Conservation (phyloP, 64 coral and sea anemone species). For the Montipora foliosa region DNA sequence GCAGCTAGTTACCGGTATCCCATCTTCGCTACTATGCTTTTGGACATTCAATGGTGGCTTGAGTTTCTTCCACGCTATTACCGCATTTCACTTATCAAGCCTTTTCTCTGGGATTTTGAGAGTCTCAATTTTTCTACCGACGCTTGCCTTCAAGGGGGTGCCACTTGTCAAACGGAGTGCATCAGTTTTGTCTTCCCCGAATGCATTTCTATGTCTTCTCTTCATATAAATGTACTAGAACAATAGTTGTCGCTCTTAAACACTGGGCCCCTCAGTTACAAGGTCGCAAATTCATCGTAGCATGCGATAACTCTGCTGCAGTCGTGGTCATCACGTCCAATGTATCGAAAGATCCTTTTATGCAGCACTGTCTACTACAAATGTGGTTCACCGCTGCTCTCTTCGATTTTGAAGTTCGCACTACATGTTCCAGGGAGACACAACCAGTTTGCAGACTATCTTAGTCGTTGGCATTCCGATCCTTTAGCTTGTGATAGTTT, state of each 20-base stretch:
- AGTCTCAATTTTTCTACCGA: background rate
- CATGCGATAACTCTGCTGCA: background rate
- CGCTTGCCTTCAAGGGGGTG: background rate
- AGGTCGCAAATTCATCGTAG: too few species aligned
- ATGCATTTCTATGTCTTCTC: background rate
- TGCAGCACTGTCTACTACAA: slow-evolving; percentile 19
- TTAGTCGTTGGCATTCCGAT: slow-evolving; percentile 27
- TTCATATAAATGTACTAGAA: too few species aligned
- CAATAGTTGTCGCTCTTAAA: too few species aligned
- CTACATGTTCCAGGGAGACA: background rate
- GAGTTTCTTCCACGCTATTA: too few species aligned
- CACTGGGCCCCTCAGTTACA: too few species aligned
- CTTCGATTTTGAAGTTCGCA: slow-evolving; percentile 18
- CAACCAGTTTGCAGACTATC: background rate
- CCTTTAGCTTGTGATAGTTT: background rate
- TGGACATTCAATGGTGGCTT: too few species aligned
- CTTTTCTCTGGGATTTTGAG: too few species aligned
- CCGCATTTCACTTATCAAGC: too few species aligned
- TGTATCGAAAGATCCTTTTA: background rate
- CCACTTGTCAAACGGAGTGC: background rate
- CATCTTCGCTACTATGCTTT: background rate
- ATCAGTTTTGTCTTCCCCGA: slow-evolving; percentile 13
- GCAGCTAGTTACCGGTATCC: background rate
- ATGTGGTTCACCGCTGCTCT: slow-evolving; percentile 14
- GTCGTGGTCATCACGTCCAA: background rate